Evolutionary conservation across 1,140 invertebrate species (phyloP).

Genomic region (Helicoverpa armigera): DNA sequence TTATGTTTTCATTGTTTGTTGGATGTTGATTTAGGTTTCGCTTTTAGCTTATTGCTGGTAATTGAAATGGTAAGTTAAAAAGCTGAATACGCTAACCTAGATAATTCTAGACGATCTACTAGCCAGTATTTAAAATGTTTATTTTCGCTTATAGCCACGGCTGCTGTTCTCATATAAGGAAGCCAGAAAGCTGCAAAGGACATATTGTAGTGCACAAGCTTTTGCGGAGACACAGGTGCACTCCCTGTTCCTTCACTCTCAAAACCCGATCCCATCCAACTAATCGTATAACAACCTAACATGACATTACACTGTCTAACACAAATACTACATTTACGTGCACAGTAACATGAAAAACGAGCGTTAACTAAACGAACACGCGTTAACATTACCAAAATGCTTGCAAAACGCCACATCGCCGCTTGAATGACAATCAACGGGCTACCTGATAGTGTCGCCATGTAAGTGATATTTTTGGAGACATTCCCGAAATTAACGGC

Average conservation of each 20-base stretch:
- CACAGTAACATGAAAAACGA: slow-evolving; percentile 43
- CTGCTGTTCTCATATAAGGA: too few relatives aligned
- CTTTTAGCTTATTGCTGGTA: too few relatives aligned
- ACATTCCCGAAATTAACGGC: not conserved
- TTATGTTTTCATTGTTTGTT: not conserved
- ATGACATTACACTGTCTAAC: not conserved
- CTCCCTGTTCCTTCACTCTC: too few relatives aligned
- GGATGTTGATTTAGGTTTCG: not conserved
- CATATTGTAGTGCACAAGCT: too few relatives aligned
- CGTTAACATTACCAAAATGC: slow-evolving; percentile 53
- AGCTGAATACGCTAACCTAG: too few relatives aligned
- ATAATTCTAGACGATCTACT: too few relatives aligned
- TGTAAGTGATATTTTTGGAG: not conserved
- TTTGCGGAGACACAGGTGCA: too few relatives aligned
- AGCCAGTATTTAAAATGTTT: too few relatives aligned
- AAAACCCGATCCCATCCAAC: too few relatives aligned
- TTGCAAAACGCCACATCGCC: slow-evolving; percentile 50
- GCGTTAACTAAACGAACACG: slow-evolving; percentile 41
- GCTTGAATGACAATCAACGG: slow-evolving; percentile 45
- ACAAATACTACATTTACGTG: not conserved
- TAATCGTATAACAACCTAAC: not conserved
- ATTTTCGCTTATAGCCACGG: too few relatives aligned
- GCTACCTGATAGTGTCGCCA: slow-evolving; percentile 13
- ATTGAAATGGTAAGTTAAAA: too few relatives aligned
- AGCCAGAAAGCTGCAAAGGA: too few relatives aligned